phyloP scores from a whole-genome alignment of 2,797 vertebrate species.

The Lophotriccus pileatus region DNA sequence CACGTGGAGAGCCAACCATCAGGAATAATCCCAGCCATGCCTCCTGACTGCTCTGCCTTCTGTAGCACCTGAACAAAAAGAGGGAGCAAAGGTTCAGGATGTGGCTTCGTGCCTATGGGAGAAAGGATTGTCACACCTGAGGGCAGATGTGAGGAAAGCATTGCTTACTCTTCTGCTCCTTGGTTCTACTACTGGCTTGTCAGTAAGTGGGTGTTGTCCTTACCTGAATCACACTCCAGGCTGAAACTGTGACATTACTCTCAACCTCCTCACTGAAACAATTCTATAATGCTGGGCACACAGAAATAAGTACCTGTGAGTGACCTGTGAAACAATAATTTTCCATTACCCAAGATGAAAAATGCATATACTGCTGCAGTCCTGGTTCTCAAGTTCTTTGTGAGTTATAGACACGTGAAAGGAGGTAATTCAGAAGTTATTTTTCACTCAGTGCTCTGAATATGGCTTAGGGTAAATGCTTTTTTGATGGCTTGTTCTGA shows the following conservation, averaged over 20 bases:
- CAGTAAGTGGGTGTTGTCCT: background rate
- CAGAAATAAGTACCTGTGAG: background rate
- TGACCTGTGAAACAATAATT: slow-evolving; percentile 45
- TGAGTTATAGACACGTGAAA: slow-evolving; percentile 46
- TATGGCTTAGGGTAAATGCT: slow-evolving; percentile 6
- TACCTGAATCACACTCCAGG: background rate
- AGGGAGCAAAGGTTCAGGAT: background rate
- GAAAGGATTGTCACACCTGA: background rate
- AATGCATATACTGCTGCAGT: background rate
- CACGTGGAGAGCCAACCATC: rapidly evolving
- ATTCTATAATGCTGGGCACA: background rate
- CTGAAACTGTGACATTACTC: background rate
- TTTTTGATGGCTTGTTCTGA: slow-evolving; percentile 23
- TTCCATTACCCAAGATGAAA: slow-evolving; percentile 28
- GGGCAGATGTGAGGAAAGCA: background rate
- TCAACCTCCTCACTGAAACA: background rate
- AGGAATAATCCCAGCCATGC: background rate
- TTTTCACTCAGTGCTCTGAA: slow-evolving; percentile 45
- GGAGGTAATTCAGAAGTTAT: slow-evolving; percentile 21
- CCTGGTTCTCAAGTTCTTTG: slow-evolving; percentile 4
- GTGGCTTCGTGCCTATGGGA: background rate
- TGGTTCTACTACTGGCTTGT: background rate
- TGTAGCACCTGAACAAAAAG: background rate
- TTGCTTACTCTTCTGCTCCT: background rate
- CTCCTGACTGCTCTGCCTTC: background rate